Evolutionary conservation across 2,113 vertebrate species (phyloP).

Genomic region (Myotis brandtii): DNA sequence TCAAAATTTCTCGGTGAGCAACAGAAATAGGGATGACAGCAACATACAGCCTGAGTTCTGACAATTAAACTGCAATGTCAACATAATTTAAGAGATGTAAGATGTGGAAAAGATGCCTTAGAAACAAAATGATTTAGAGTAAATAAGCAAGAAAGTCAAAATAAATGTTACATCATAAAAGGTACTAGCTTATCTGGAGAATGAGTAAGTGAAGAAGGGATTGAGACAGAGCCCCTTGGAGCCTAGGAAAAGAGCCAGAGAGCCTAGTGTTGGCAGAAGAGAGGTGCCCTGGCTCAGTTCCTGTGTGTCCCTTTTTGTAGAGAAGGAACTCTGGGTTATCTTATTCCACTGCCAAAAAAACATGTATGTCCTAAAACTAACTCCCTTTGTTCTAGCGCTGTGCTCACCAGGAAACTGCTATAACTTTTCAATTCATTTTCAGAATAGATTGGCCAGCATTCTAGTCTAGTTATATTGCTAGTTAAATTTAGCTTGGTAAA

Average conservation of each 20-base stretch:
- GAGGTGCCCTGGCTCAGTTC: accelerated
- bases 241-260: neutral
- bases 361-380: neutral
- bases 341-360: neutral
- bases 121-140: neutral
- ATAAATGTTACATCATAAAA: neutral
- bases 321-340: neutral
- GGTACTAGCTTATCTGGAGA: neutral
- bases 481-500: neutral
- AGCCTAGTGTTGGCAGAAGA: neutral
- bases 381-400: neutral
- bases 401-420: neutral
- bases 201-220: neutral
- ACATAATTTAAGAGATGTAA: neutral
- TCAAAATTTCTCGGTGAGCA: neutral
- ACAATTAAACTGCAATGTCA: slow-evolving; percentile 1
- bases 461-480: neutral
- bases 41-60: neutral
- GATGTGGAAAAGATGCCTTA: neutral
- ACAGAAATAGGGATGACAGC: neutral
- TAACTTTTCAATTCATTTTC: slow-evolving; percentile 16
- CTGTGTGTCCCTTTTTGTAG: neutral
- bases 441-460: neutral
- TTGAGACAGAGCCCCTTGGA: neutral
- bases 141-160: slow-evolving; percentile 27